Conservation (phyloP, 2,797 vertebrate genomes). For the Tenualosa ilisha region DNA sequence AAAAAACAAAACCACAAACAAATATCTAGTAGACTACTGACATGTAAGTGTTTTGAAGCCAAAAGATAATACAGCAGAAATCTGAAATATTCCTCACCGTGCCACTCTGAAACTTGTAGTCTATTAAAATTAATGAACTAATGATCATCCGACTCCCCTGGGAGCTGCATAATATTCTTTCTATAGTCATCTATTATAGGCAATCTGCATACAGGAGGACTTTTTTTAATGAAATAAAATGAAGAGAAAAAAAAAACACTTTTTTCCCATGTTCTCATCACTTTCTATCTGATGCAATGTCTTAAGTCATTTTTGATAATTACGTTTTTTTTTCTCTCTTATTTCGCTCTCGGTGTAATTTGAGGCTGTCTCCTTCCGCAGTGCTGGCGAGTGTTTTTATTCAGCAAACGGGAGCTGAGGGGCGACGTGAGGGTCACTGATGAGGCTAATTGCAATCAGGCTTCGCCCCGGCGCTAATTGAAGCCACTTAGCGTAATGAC, state of each 20-base stretch:
- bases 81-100: not conserved
- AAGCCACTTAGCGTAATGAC: constrained; percentile 44
- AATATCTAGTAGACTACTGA: not conserved
- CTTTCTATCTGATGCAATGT: not conserved
- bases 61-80: not conserved
- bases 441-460: constrained; percentile 42
- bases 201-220: not conserved
- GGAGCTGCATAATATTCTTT: not conserved
- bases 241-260: not conserved
- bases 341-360: not conserved
- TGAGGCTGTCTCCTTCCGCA: not conserved
- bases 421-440: constrained; percentile 3
- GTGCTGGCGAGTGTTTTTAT: not conserved
- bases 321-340: not conserved
- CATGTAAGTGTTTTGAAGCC: not conserved
- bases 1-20: not conserved
- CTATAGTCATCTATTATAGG: not conserved
- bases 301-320: not conserved
- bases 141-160: not conserved
- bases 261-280: not conserved
- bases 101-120: not conserved
- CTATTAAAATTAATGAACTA: not conserved
- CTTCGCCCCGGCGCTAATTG: constrained; percentile 41
- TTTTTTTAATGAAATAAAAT: not conserved
- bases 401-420: not conserved